phyloP scores from a whole-genome alignment of 64 coral and sea anemone genomes.

The Hydrozoanthus tunicans region DNA sequence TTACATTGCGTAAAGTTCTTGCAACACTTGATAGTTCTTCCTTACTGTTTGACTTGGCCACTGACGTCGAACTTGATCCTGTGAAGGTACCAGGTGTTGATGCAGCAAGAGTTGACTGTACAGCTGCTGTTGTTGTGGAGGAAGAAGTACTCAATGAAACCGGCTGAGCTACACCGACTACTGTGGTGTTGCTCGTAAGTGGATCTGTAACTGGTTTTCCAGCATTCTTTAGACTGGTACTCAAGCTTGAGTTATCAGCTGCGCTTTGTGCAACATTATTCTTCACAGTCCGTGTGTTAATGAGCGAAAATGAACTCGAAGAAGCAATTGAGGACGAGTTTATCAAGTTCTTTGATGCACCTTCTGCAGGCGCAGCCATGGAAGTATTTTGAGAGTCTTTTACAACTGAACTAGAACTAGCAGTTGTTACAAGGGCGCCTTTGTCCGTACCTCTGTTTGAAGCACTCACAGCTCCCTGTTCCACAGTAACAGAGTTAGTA shows the following conservation, averaged over 20 bases:
- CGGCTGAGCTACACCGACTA: neutral
- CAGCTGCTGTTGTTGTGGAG: neutral
- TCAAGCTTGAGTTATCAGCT: neutral
- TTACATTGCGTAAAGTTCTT: neutral
- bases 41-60: neutral
- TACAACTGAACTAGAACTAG: neutral
- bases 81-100: neutral
- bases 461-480: neutral
- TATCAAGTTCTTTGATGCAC: neutral
- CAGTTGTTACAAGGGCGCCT: neutral
- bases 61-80: neutral
- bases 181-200: neutral
- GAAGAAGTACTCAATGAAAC: neutral
- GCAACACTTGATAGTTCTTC: neutral
- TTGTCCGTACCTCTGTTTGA: neutral
- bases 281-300: neutral
- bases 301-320: neutral
- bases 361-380: neutral
- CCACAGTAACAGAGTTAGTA: neutral
- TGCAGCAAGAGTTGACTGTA: neutral
- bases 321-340: neutral
- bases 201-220: neutral
- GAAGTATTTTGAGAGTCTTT: neutral
- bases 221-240: neutral
- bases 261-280: neutral